These are phyloP conservation scores for Spodoptera littoralis DNA, from an alignment of 2,888 invertebrate species.

Conservation along the genomic window DNA sequence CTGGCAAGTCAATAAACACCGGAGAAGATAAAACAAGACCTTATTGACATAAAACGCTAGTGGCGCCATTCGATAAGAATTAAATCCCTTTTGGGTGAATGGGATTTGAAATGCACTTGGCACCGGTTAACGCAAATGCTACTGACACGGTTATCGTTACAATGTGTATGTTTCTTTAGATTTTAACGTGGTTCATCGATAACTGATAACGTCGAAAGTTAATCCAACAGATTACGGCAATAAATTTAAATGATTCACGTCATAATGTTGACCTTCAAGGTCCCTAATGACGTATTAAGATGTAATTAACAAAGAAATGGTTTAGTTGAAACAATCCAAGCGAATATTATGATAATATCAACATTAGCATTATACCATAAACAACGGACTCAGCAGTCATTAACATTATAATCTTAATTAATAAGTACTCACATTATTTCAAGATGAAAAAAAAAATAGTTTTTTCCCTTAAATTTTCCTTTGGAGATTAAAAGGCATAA, in stretches of 20 bases:
- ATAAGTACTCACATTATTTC: too few relatives aligned
- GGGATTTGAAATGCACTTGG: neutral
- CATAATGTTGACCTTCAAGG: constrained; percentile 25
- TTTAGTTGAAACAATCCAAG: neutral
- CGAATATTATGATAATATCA: neutral
- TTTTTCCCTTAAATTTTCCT: too few relatives aligned
- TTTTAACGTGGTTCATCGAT: constrained; percentile 24
- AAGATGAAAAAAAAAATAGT: too few relatives aligned
- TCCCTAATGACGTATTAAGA: constrained; percentile 20
- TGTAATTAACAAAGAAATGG: constrained; percentile 16
- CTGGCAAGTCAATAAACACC: too few relatives aligned
- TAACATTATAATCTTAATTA: too few relatives aligned
- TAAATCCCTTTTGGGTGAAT: too few relatives aligned
- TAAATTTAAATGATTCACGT: constrained; percentile 23
- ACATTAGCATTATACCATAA: neutral
- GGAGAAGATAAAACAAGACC: too few relatives aligned
- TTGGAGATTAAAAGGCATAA: too few relatives aligned
- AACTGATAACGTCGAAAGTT: constrained; percentile 23
- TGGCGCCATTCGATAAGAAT: too few relatives aligned
- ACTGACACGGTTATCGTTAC: constrained; percentile 10
- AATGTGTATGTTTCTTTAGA: constrained; percentile 8
- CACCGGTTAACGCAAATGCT: constrained; percentile 7
- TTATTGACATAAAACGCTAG: too few relatives aligned
- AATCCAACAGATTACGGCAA: constrained; percentile 34
- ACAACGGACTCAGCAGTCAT: too few relatives aligned